Base-by-base conservation (phyloP, 2,797 vertebrate species). In the Enteromius radiatus region DNA sequence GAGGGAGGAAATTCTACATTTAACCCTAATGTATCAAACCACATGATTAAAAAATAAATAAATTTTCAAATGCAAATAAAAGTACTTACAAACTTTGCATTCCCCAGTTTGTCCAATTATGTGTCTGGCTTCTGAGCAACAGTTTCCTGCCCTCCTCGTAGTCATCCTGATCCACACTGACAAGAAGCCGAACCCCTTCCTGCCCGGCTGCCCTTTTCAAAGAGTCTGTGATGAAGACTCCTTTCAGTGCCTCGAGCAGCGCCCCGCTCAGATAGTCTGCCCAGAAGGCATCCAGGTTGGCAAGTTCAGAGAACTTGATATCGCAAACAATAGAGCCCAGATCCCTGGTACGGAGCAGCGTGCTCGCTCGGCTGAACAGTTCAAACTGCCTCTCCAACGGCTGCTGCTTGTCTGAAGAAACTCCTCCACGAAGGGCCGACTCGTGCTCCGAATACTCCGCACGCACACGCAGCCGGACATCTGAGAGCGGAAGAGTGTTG, bases 221-320 rank as follows among this genome's bases (percentile, higher is more conserved):
- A 1, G 96, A 96, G 89, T 98, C 96, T 0, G 95, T 97, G 88
- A 98, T 96, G 92, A 98, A 98, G 81, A 98, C 97, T 0, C 96
- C 96, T 88, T 96, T 96, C 69, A 98, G 93, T 45, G 97, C 96
- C 92, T 97, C 96, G 47, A 97, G 91, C 88, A 98, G 92, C 0
- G 96, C 96, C 0, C 97, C 97, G 0, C 95, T 97, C 91, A 98
- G 94, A 90, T 98, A 98, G 93, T 98, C 96, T 0, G 91, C 91
- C 97, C 97, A 98, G 93, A 98, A 98, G 82, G 96, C 96, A 76
- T 98, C 96, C 15, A 98, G 93, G 88, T 97, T 98, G 56, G 95
- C 95, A 88, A 97, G 91, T 89, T 97, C 96, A 0, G 97, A 97
- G 90, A 98, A 98, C 90, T 97, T 98, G 91, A 98, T 98, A 91